Evolutionary conservation across 2,797 vertebrate genomes (phyloP), one percentile per base, ranked within the genome.

Genomic region (Thunnus albacares): DNA sequence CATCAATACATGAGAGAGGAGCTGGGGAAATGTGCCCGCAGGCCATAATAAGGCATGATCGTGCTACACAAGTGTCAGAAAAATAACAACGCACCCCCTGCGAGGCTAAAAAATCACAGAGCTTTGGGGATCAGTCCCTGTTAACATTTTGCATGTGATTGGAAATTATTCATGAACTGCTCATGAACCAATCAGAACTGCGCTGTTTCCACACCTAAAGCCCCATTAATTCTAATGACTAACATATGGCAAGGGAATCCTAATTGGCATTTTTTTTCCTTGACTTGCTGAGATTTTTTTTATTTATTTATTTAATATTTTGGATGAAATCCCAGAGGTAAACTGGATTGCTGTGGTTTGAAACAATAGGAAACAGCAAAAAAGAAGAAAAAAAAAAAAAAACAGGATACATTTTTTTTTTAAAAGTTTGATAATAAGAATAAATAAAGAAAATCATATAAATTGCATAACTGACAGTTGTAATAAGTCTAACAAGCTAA

Each of bases 1-100:
- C 83, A 87, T 86, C 82, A 80, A 65, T 82, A 82, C 84, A 64
- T 64, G 69, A 82, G 82, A 79, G 73, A 15, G 55, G 51, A 78
- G 63, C 57, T 1, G 56, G 33, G 52, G 61, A 52, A 74, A 70
- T 61, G 71, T 52, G 76, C 60, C 73, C 2, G 20, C 24, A 11
- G 33, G 71, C 59, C 62, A 71, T 68, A 81, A 81, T 72, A 75
- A 78, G 68, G 56, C 55, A 71, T 58, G 68, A 91, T 84, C 80
- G 28, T 71, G 52, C 38, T 69, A 70, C 53, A 43, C 8, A 4
- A 53, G 43, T 67, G 79, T 79, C 65, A 53, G 57, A 49, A 72
- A 86, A 80, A 79, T 51, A 77, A 77, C 49, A 62, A 43, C 12
- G 3, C 22, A 12, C 13, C 26, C 43, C 18, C 58, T 7, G 14